Evolutionary conservation across 1,140 invertebrate species (phyloP).

Genomic region (Papilio helenus): DNA sequence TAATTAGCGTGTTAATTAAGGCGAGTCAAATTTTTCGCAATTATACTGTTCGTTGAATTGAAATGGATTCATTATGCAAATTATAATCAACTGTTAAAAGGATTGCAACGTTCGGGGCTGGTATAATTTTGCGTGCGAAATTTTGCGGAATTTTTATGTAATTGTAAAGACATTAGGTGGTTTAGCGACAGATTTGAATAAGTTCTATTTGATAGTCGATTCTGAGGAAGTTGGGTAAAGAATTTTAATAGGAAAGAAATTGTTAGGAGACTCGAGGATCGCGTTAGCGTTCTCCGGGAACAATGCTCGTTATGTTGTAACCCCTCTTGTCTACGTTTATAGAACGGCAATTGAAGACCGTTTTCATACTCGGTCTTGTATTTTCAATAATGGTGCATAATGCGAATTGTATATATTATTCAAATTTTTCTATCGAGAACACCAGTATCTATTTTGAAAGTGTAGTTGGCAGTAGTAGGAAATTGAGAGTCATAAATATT

Average conservation of each 20-base stretch:
- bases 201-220: conserved; percentile 58
- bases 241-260: conserved; percentile 72
- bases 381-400: conserved; percentile 26
- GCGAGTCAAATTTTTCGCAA: conserved; percentile 38
- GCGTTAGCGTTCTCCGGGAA: conserved; percentile 55
- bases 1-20: conserved; percentile 37
- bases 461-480: not conserved
- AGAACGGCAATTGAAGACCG: conserved; percentile 7
- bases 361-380: conserved; percentile 24
- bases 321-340: conserved; percentile 25
- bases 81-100: conserved; percentile 38
- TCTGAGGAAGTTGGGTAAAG: conserved; percentile 64
- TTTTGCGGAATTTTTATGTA: not conserved
- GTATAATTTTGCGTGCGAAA: conserved; percentile 22
- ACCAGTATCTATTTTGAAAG: not conserved
- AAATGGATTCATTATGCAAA: conserved; percentile 39
- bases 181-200: conserved; percentile 45
- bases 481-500: not conserved
- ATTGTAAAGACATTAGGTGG: conserved; percentile 21
- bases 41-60: conserved; percentile 34
- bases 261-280: conserved; percentile 57
- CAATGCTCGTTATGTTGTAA: conserved; percentile 60
- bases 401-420: conserved; percentile 23
- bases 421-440: conserved; percentile 22
- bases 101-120: conserved; percentile 24